Evolutionary conservation across 2,797 vertebrate species (phyloP).

Genomic region (Scolopax rusticola): DNA sequence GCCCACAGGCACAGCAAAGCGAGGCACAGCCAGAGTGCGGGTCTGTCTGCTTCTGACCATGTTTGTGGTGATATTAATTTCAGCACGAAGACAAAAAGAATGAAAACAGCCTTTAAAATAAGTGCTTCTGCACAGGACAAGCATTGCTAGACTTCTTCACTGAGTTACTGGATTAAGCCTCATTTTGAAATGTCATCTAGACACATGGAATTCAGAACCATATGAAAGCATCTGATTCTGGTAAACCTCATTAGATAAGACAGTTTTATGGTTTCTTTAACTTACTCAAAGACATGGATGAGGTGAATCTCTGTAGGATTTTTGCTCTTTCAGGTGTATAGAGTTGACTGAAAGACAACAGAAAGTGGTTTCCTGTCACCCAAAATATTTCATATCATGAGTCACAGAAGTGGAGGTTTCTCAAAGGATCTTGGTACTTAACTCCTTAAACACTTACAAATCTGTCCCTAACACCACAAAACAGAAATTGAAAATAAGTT

Average conservation of each 20-base stretch:
- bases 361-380: neutral
- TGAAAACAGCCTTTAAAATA: neutral
- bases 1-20: neutral
- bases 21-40: accelerated
- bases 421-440: neutral
- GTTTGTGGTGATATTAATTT: neutral
- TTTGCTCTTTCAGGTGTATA: neutral
- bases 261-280: neutral
- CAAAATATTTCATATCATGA: neutral
- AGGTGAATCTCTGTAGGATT: neutral
- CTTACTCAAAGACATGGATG: neutral
- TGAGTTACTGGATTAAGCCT: neutral
- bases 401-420: neutral
- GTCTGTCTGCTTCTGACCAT: accelerated
- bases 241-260: neutral
- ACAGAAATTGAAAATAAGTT: neutral
- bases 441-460: neutral
- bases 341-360: neutral
- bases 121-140: neutral
- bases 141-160: neutral
- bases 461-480: neutral
- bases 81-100: neutral
- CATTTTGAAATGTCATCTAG: neutral
- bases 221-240: neutral
- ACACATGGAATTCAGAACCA: neutral